Evolutionary conservation across 2,888 invertebrate genomes (phyloP), one percentile per base, ranked within the genome.

Genomic region (Cerceris ruficornis): DNA sequence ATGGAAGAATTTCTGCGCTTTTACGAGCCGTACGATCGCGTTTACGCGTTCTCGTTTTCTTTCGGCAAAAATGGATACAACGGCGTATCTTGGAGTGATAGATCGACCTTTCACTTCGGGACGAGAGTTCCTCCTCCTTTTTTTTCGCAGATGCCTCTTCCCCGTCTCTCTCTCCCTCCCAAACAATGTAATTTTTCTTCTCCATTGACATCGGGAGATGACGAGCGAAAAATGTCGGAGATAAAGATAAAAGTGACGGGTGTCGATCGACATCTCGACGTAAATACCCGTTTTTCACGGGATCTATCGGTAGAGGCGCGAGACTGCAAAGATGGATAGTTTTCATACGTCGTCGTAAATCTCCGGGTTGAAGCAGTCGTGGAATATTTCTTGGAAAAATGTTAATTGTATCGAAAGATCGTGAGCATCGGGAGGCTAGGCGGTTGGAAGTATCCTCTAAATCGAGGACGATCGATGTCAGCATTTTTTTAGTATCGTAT

Each of bases 301-400:
- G 80, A 83, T 82, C 28, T 86, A 86, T 86, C 85, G 2, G 28
- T 28, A 28, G 28, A 28, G 28, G 28, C 28, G 80, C 17, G 74
- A 73, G 58, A 60, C 46, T 59, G 61, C 66, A 73, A 87, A 89
- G 89, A 90, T 87, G 84, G 85, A 90, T 90, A 88, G 90, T 88
- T 90, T 88, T 89, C 90, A 88, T 88, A 88, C 79, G 66, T 17
- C 83, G 81, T 87, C 88, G 89, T 90, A 89, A 90, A 90, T 90
- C 88, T 86, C 82, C 69, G 67, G 59, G 73, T 77, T 68, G 80
- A 84, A 89, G 87, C 87, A 85, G 28, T n/a, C n/a, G n/a, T 28
- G 28, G 28, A 28, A 28, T 28, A 28, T 28, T 28, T 28, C 28
- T 28, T 28, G 28, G 28, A 28, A 28, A 28, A 28, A 28, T 28